phyloP scores from a whole-genome alignment of 2,888 invertebrate genomes.

The Halictus quadricinctus region DNA sequence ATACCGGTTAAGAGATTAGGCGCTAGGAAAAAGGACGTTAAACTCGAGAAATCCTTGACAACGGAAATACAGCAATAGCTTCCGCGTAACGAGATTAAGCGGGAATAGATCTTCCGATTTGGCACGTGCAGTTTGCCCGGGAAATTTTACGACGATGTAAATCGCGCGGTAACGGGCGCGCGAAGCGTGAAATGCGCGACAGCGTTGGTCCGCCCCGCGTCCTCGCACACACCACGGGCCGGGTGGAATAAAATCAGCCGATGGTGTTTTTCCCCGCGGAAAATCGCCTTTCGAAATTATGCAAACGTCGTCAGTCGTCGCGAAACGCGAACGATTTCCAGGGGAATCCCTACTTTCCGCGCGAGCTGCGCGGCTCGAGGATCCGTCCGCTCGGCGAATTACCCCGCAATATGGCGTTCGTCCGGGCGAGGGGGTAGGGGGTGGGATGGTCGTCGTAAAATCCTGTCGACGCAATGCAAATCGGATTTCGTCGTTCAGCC shows the following conservation, averaged over 20 bases:
- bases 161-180: neutral
- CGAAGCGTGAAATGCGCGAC: slow-evolving; percentile 6
- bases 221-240: slow-evolving; percentile 10
- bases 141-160: slow-evolving; percentile 17
- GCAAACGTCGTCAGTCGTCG: slow-evolving; percentile 14
- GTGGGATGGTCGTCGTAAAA: slow-evolving; percentile 11
- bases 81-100: neutral
- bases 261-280: neutral
- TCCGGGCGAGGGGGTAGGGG: neutral
- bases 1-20: no score
- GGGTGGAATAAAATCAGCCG: slow-evolving; percentile 6
- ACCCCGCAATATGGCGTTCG: slow-evolving; percentile 17
- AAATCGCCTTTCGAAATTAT: slow-evolving; percentile 28
- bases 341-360: slow-evolving; percentile 23
- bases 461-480: slow-evolving; percentile 26
- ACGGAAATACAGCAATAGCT: neutral
- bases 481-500: slow-evolving; percentile 25
- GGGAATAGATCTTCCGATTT: neutral
- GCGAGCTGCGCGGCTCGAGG: slow-evolving; percentile 10
- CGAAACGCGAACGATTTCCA: slow-evolving; percentile 26
- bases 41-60: neutral
- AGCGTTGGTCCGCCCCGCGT: slow-evolving; percentile 8
- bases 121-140: slow-evolving; percentile 6
- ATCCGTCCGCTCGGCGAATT: slow-evolving; percentile 23
- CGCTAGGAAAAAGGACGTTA: neutral